Evolutionary conservation across 2,113 vertebrate species (phyloP).

Genomic region (Oncorhynchus masou): DNA sequence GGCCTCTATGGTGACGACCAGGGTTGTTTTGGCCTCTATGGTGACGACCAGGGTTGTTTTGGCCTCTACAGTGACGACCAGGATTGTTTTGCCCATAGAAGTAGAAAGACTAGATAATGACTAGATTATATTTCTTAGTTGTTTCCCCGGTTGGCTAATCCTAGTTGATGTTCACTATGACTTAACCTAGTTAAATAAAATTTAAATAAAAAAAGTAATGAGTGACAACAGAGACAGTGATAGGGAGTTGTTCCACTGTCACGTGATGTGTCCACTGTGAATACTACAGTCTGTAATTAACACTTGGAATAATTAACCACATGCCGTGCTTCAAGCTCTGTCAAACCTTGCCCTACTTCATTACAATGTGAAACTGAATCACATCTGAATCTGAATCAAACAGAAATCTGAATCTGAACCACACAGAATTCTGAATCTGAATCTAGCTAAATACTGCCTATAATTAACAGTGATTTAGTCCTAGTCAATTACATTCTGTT

Average conservation of each 20-base stretch:
- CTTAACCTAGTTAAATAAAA: background rate
- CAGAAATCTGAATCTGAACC: too few relatives aligned
- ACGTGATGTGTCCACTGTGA: slow-evolving; percentile 52
- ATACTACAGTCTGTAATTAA: slow-evolving; percentile 64
- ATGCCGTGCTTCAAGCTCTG: slow-evolving; percentile 46
- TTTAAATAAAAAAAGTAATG: too few relatives aligned
- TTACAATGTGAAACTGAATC: background rate
- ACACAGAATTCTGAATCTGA: too few relatives aligned
- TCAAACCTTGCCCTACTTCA: slow-evolving; percentile 38
- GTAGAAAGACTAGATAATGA: too few relatives aligned
- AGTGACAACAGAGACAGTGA: slow-evolving; percentile 17
- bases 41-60: slow-evolving; percentile 3
- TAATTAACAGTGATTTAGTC: too few relatives aligned
- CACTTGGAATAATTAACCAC: slow-evolving; percentile 65
- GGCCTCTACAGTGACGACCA: slow-evolving; percentile 5
- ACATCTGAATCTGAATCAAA: too few relatives aligned
- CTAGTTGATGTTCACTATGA: slow-evolving; percentile 29
- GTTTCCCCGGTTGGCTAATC: slow-evolving; percentile 45
- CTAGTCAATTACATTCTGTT: too few relatives aligned
- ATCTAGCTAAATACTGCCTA: too few relatives aligned
- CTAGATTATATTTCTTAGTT: background rate
- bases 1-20: background rate
- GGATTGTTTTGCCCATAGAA: slow-evolving; percentile 28
- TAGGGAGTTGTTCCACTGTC: slow-evolving; percentile 41
- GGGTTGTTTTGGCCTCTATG: slow-evolving; percentile 32